Conservation (phyloP, 2,888 invertebrate genomes). For the Nemapogon koenigi region DNA sequence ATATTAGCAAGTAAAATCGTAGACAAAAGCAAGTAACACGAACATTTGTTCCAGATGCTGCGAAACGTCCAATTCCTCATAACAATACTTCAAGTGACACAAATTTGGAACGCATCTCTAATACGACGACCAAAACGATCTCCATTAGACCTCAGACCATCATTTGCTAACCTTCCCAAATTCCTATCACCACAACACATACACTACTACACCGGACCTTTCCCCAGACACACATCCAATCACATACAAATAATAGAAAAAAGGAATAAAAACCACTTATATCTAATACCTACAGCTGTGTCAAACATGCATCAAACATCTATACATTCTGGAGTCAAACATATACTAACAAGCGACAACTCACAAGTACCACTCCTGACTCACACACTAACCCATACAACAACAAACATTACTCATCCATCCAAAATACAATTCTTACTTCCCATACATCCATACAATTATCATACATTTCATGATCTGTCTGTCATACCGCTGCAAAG, state of each 20-base stretch:
- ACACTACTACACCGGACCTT: background rate
- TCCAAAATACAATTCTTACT: constrained; percentile 29
- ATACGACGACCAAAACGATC: background rate
- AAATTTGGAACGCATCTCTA: background rate
- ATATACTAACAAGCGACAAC: constrained; percentile 25
- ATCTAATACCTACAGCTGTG: background rate
- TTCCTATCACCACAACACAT: background rate
- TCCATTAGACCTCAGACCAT: constrained; percentile 1
- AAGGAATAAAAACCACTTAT: constrained; percentile 12
- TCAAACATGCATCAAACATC: constrained; percentile 29
- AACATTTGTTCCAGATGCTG: constrained; percentile 14
- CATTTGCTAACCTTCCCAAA: background rate
- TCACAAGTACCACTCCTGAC: constrained; percentile 27
- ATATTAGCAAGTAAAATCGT: background rate
- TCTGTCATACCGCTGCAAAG: constrained; percentile 45
- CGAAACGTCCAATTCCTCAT: background rate
- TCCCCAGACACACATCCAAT: background rate
- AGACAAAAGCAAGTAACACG: background rate
- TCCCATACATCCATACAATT: constrained; percentile 22
- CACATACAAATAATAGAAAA: background rate
- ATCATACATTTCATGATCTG: constrained; percentile 31
- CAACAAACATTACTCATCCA: constrained; percentile 29
- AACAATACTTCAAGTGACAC: constrained; percentile 1
- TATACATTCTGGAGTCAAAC: constrained; percentile 24
- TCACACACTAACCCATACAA: constrained; percentile 27